phyloP scores from a whole-genome alignment of 2,113 vertebrate genomes.

The Alexandromys fortis region DNA sequence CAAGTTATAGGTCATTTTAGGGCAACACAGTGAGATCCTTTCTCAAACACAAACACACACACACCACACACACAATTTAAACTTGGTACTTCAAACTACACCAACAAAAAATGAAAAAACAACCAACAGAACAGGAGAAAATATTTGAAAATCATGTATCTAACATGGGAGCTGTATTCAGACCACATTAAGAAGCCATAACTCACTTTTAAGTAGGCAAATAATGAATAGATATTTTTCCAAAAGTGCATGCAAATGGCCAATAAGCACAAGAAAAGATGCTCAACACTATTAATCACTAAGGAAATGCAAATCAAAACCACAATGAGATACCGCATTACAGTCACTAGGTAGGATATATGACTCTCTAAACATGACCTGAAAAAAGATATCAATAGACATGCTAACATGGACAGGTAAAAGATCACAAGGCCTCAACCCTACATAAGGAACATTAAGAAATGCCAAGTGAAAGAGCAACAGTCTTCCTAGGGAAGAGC shows the following conservation, averaged over 20 bases:
- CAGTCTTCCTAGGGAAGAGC: background rate
- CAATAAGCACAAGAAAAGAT: conserved; percentile 33
- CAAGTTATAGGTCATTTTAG: background rate
- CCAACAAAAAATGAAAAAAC: conserved; percentile 27
- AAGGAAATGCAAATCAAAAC: conserved; percentile 30
- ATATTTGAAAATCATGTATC: conserved; percentile 29
- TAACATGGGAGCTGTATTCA: background rate
- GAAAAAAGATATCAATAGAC: background rate
- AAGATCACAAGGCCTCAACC: background rate
- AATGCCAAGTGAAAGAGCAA: background rate
- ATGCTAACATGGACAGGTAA: background rate
- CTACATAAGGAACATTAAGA: background rate
- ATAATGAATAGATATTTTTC: conserved; percentile 6
- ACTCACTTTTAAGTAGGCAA: conserved; percentile 25
- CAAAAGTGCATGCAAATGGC: conserved; percentile 12
- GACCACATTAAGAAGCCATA: conserved; percentile 15
- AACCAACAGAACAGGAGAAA: background rate
- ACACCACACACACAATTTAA: background rate
- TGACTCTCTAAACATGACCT: background rate
- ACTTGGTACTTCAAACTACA: background rate
- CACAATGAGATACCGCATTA: background rate
- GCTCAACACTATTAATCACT: background rate
- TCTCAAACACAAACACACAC: background rate
- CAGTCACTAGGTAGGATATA: background rate
- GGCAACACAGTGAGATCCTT: background rate